Conservation (phyloP, 2,113 vertebrate species). For the Carassius carassius region DNA sequence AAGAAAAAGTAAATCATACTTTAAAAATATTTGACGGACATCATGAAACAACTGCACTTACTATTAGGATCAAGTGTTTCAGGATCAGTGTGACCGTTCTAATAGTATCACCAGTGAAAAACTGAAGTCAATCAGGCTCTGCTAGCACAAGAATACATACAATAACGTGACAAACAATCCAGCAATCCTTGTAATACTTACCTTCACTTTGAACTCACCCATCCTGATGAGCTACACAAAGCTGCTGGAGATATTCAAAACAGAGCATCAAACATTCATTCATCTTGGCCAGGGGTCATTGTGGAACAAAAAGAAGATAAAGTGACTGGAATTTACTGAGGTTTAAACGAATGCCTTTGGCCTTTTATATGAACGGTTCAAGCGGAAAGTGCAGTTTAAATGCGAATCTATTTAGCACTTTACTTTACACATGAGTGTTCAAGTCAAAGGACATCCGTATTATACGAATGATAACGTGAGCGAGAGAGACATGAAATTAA, state of each 20-base stretch:
- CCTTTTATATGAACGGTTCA: background rate
- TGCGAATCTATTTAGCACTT: background rate
- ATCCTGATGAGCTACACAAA: constrained; percentile 12
- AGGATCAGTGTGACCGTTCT: background rate
- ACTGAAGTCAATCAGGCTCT: background rate
- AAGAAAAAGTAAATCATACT: background rate
- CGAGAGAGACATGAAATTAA: constrained; percentile 31
- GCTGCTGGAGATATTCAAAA: background rate
- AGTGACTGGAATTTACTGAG: constrained; percentile 7
- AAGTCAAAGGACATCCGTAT: constrained; percentile 23
- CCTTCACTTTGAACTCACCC: constrained; percentile 50
- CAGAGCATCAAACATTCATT: background rate
- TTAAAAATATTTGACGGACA: background rate
- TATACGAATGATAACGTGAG: constrained; percentile 28
- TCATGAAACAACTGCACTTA: background rate
- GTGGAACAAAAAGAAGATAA: background rate
- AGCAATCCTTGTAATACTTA: constrained; percentile 27
- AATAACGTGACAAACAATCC: background rate
- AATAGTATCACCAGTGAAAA: background rate
- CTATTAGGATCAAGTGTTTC: background rate
- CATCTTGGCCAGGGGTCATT: constrained; percentile 17
- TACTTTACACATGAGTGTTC: constrained; percentile 9
- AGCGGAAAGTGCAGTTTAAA: background rate
- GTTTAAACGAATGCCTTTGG: background rate
- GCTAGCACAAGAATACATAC: background rate